A percentile compares a stretch with the other conserved stretches of the same genome.
Conservation (phyloP, 2,797 vertebrate genomes). For the Ciconia nigra region DNA sequence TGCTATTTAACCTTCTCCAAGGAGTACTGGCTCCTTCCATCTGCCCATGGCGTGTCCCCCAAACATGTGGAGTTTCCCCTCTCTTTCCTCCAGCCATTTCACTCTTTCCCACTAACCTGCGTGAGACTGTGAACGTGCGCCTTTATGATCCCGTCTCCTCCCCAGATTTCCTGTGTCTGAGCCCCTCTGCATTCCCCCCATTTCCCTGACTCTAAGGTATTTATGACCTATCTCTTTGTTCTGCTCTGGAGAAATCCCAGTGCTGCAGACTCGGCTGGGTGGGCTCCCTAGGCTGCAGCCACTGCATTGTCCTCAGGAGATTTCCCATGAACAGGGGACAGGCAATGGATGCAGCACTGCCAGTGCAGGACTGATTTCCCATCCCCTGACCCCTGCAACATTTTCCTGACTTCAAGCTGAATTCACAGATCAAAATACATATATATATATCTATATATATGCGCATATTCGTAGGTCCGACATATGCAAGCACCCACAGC, state of each 20-base stretch:
- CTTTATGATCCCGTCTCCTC: not conserved
- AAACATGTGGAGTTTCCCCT: not conserved
- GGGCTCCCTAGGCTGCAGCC: not conserved
- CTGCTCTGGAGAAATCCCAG: not conserved
- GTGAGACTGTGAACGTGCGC: not conserved
- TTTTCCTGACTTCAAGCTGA: not conserved
- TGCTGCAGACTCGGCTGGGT: not conserved
- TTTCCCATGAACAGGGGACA: not conserved
- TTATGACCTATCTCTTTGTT: not conserved
- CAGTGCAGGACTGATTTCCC: not conserved
- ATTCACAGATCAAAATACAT: not conserved
- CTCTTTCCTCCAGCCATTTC: not conserved
- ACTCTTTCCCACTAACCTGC: not conserved
- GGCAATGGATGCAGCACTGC: not conserved
- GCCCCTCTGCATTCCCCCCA: not conserved
- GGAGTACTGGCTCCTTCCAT: not conserved
- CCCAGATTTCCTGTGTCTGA: conserved; percentile 35
- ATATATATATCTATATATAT: not conserved
- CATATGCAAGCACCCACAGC: not conserved
- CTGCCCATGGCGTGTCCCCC: not conserved
- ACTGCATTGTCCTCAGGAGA: not conserved
- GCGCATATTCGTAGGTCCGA: not conserved
- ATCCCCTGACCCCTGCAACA: not conserved
- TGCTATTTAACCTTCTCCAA: not conserved
- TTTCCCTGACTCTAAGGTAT: not conserved